Base-by-base conservation (phyloP, 2,888 invertebrate species). In the Steinernema scapterisci region DNA sequence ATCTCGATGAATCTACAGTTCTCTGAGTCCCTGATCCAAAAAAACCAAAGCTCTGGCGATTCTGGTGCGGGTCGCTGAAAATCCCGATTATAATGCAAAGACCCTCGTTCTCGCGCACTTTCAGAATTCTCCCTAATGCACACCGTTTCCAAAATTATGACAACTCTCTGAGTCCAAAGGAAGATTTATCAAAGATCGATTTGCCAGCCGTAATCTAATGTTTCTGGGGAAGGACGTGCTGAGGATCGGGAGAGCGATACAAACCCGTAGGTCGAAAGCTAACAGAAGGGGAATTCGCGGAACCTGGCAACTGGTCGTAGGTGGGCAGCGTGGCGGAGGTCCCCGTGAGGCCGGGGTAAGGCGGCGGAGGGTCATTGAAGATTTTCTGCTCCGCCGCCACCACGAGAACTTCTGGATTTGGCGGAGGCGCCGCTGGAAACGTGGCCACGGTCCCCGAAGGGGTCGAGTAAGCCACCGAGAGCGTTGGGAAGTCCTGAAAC, bases 141-240 rank as follows among this genome's bases (percentile, higher is more conserved):
- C n/a, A n/a, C n/a, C n/a, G n/a, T n/a, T n/a, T n/a, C n/a, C n/a
- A n/a, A n/a, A n/a, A n/a, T n/a, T n/a, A n/a, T n/a, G n/a, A n/a
- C n/a, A n/a, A n/a, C n/a, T n/a, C n/a, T n/a, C n/a, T n/a, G n/a
- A n/a, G n/a, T n/a, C n/a, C n/a, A n/a, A n/a, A n/a, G n/a, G n/a
- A n/a, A n/a, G n/a, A n/a, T n/a, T n/a, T n/a, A n/a, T n/a, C n/a
- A 38, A 38, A 38, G 9, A 38, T 6, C 38, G 5, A 38, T 38
- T 38, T 38, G 3, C 5, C 48, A 48, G 9, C 45, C 45, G 45
- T 44, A 44, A 5, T 48, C 19, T 48, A 63, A 16, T 63, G 27
- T 27, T 63, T 63, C 16, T 63, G 63, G 2, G 63, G 63, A 27
- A 63, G 63, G 31, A 63, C 63, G 63, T 63, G 63, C n/a, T 63